Evolutionary conservation across 2,113 vertebrate genomes (phyloP).

Genomic region (Hipposideros armiger): DNA sequence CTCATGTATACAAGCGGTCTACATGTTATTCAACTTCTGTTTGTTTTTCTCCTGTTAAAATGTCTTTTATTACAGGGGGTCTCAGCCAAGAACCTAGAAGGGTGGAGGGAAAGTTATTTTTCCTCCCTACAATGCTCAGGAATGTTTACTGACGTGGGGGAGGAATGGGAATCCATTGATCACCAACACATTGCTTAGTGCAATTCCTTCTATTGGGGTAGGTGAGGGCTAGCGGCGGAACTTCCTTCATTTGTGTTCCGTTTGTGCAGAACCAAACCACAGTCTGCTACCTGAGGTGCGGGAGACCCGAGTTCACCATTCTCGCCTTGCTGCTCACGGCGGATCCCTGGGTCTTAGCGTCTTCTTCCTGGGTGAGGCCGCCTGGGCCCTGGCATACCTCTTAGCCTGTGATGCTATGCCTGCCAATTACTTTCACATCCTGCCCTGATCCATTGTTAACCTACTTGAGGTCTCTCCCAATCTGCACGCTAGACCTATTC

Average conservation of each 20-base stretch:
- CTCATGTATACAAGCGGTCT: neutral
- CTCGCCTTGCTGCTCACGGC: too few relatives aligned
- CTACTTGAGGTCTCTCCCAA: neutral
- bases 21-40: neutral
- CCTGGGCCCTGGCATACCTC: neutral
- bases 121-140: neutral
- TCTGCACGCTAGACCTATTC: neutral
- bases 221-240: neutral
- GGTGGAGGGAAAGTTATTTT: neutral
- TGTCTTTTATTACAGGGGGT: neutral
- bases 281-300: neutral
- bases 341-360: neutral
- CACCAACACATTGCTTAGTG: neutral
- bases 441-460: neutral
- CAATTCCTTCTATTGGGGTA: neutral
- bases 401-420: neutral
- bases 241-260: neutral
- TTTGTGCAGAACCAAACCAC: neutral
- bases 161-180: neutral
- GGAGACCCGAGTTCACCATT: accelerated
- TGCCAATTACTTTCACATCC: neutral
- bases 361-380: neutral
- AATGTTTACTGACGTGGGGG: neutral
- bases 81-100: neutral
- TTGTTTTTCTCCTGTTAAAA: neutral